phyloP scores from a whole-genome alignment of 1,140 invertebrate genomes.

The Drosophila navojoa region DNA sequence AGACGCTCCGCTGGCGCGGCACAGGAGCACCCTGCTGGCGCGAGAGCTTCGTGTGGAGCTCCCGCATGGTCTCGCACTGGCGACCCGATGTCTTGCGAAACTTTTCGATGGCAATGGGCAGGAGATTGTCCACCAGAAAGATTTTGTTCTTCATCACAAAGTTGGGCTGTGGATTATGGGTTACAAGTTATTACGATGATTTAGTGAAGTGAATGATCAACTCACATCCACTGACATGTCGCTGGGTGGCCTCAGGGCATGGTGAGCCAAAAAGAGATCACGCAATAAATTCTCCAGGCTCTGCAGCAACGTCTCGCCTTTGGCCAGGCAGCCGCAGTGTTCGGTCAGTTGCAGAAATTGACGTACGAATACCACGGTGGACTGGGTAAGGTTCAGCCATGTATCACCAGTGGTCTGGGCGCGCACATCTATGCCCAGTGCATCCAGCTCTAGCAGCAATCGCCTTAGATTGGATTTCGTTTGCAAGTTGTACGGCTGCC shows the following conservation, averaged over 20 bases:
- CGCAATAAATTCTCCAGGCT: conserved; percentile 69
- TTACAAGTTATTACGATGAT: not conserved
- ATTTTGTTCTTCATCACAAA: conserved; percentile 81
- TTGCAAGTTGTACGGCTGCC: conserved; percentile 89
- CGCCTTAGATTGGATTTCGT: conserved; percentile 85
- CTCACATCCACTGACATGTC: conserved; percentile 80
- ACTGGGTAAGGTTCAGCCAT: conserved; percentile 82
- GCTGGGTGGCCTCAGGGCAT: conserved; percentile 69
- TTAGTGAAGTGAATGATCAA: not conserved
- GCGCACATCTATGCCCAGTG: conserved; percentile 83
- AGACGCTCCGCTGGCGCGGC: conserved; percentile 80
- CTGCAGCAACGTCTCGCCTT: conserved; percentile 69
- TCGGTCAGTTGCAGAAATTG: conserved; percentile 78
- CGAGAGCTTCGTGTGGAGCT: conserved; percentile 66
- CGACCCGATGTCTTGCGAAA: conserved; percentile 70
- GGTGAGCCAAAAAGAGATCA: conserved; percentile 75
- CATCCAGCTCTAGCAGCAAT: conserved; percentile 84
- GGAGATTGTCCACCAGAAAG: conserved; percentile 76
- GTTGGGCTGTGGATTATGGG: conserved; percentile 62
- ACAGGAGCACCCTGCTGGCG: conserved; percentile 71
- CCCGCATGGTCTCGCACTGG: conserved; percentile 60
- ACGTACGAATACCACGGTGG: conserved; percentile 76
- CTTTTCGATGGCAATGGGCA: conserved; percentile 77
- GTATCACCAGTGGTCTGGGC: conserved; percentile 80
- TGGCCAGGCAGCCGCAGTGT: conserved; percentile 74